Evolutionary conservation across 2,113 vertebrate genomes (phyloP), one percentile per base, ranked within the genome.

Genomic region (Osmerus eperlanus): DNA sequence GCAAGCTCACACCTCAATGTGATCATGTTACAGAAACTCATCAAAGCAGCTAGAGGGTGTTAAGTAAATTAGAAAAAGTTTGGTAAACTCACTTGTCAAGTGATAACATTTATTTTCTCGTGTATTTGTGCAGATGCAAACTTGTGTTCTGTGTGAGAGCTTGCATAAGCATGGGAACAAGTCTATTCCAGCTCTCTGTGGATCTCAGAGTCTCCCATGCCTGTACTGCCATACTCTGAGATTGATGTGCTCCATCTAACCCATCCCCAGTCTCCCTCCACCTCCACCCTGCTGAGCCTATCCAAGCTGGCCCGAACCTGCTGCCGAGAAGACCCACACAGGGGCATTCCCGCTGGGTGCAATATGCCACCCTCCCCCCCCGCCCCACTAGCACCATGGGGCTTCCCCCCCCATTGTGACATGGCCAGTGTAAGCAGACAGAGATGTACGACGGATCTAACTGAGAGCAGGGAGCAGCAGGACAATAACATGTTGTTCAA

Each of bases 291-390:
- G 77, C 83, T 85, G 80, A 67, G 84, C 81, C 84, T 84, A 86
- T 84, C 82, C 83, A 81, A 88, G 85, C 83, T 70, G 83, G 83
- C 87, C 87, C 72, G 81, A 82, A 82, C 90, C 76, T 80, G 82
- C 78, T 59, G 76, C 77, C 61, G 41, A 64, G 75, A 73, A 59
- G 79, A 78, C 78, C 81, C 77, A 70, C 85, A 72, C 65, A 54
- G 76, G 72, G 83, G 84, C 56, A 16, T 63, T 78, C 90, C 85
- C 76, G 84, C 90, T 90, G 89, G 79, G 84, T 82, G 79, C 88
- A 89, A 90, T 90, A 90, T 90, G 88, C 87, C 88, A 87, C 90
- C 87, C 80, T 63, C 84, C 47, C 74, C 74, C 83, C 86, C 47
- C 73, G 84, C 85, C 71, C 74, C 80, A 82, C 80, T 76, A 76